Evolutionary conservation across 2,113 vertebrate species (phyloP).

Genomic region (Notarius lentiginosus): DNA sequence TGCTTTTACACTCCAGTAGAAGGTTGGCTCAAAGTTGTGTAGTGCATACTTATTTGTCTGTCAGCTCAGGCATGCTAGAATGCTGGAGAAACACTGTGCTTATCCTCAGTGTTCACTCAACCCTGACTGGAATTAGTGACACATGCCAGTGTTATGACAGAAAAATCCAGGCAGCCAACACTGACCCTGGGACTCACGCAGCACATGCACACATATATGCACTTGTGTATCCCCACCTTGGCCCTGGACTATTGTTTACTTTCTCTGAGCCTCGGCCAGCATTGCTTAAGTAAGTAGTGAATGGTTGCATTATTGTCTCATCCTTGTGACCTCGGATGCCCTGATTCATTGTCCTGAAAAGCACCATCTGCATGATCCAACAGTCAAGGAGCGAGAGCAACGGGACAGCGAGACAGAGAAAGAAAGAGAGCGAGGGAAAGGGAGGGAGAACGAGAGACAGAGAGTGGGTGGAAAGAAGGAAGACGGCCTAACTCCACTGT

Average conservation of each 20-base stretch:
- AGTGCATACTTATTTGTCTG: neutral
- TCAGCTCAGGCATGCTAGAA: neutral
- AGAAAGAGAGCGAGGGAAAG: conserved; percentile 30
- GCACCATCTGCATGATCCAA: conserved; percentile 80
- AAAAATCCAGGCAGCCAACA: conserved; percentile 14
- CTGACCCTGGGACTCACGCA: conserved; percentile 42
- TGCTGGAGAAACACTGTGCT: neutral
- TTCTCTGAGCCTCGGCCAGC: conserved; percentile 72
- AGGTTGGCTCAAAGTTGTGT: neutral
- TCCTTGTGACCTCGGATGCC: conserved; percentile 73
- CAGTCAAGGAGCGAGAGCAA: conserved; percentile 68
- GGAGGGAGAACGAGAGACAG: conserved; percentile 34
- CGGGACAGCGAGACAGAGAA: conserved; percentile 28
- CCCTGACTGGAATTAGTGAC: conserved; percentile 32
- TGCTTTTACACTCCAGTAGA: neutral
- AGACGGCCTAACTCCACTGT: conserved; percentile 35
- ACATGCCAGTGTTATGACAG: conserved; percentile 38
- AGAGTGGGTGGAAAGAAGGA: conserved; percentile 29
- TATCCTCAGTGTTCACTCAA: conserved; percentile 29
- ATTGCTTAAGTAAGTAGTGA: conserved; percentile 65
- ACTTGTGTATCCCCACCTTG: conserved; percentile 56
- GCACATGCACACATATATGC: conserved; percentile 21
- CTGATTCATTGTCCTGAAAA: conserved; percentile 77
- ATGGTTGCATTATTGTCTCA: conserved; percentile 78
- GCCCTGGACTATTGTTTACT: conserved; percentile 72